Evolutionary conservation across 1,140 invertebrate species (phyloP).

Genomic region (Leucophenga varia): DNA sequence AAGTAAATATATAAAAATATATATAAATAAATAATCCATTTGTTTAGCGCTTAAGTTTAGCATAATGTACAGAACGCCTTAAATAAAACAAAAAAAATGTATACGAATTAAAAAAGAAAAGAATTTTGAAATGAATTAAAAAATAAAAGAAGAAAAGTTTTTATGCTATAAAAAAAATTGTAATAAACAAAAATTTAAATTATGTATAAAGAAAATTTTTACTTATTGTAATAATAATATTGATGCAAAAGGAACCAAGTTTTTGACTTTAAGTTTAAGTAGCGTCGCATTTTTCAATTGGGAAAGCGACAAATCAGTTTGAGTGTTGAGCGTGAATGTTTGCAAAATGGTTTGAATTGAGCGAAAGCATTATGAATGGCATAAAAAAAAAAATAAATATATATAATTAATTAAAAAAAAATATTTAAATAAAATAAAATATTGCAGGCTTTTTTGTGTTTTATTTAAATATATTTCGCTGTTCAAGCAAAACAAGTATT

Average conservation of each 20-base stretch:
- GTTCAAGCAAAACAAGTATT: no score
- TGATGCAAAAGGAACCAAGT: constrained; percentile 42
- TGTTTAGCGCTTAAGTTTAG: no score
- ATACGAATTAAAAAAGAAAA: constrained; percentile 9
- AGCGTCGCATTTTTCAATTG: neutral
- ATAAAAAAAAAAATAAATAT: constrained; percentile 15
- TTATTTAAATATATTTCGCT: constrained; percentile 30
- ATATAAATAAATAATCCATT: no score
- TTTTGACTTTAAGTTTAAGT: neutral
- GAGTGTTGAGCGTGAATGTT: constrained; percentile 20
- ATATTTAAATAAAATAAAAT: constrained; percentile 20
- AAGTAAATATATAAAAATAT: no score
- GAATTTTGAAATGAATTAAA: neutral
- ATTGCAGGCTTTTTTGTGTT: constrained; percentile 37
- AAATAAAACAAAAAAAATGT: constrained; percentile 23
- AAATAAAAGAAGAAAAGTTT: constrained; percentile 31
- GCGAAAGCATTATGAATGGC: constrained; percentile 5
- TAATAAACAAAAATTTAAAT: constrained; percentile 18
- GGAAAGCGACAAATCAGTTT: constrained; percentile 7
- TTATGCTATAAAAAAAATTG: constrained; percentile 45
- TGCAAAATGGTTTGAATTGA: constrained; percentile 2
- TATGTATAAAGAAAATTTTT: constrained; percentile 22
- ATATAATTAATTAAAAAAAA: constrained; percentile 18
- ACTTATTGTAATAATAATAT: constrained; percentile 18
- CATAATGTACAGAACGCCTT: constrained; percentile 50